Base-by-base conservation (phyloP, 2,888 invertebrate species). In the Eledona agricola region DNA sequence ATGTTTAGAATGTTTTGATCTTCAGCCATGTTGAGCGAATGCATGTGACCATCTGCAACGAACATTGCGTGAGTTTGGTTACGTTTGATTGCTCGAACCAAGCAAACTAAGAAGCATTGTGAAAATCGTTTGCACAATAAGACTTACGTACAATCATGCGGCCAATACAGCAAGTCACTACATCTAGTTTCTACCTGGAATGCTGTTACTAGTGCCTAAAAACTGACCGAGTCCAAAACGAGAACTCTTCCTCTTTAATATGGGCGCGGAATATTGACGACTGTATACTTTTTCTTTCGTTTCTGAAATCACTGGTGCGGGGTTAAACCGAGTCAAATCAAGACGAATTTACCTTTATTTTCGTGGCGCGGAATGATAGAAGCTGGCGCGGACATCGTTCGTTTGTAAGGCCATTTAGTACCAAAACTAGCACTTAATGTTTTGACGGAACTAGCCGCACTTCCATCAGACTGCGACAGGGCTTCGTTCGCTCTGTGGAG, bases 241-340 rank as follows among this genome's bases (percentile, higher is more conserved):
- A 58, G 94, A 94, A 63, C 90, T 92, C 81, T 93, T 94, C 78
- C 94, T 83, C 78, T 93, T 93, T 67, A 96, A 83, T 70, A 95
- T 87, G n/a, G 96, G 96, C 29, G 96, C 96, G 10, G 96, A 96
- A 75, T 93, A 91, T 80, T 96, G 96, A 4, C 96, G 87, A 68
- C 85, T 89, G 78, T 92, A 91, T 63, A 90, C 85, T 76, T 91
- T 92, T 77, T 93, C 93, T 75, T 90, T 90, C 80, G 81, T 67
- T 64, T 74, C 77, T 70, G 62, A 45, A 66, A 63, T 25, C n/a
- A 54, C 32, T 43, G 42, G 16, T 25, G 29, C 6, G n/a, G 22
- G 20, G 17, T 32, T 49, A 17, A 22, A 13, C 35, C 34, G 10
- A 19, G 17, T 11, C 66, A 70, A 83, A 84, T 82, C 75, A 83